Percentiles rank a stretch among this genome's conserved stretches.
phyloP scores from a whole-genome alignment of 2,113 vertebrate genomes.

The Prunella himalayana region DNA sequence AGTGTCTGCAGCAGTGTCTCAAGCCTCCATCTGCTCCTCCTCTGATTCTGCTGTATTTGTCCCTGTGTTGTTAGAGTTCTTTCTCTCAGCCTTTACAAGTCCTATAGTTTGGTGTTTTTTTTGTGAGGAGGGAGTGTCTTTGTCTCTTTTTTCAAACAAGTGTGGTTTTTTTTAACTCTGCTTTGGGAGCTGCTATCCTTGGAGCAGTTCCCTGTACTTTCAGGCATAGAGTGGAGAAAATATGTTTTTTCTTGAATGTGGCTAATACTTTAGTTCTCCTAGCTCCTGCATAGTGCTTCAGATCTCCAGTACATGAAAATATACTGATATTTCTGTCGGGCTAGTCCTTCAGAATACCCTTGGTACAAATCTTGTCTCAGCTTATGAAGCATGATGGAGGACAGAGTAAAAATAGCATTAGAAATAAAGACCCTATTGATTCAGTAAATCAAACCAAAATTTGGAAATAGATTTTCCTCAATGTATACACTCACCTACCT shows the following conservation, averaged over 20 bases:
- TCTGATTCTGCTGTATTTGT: not conserved
- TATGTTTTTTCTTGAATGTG: not conserved
- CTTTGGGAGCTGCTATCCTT: not conserved
- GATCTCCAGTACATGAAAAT: not conserved
- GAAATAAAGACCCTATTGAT: not conserved
- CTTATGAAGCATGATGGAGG: not conserved
- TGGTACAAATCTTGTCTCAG: not conserved
- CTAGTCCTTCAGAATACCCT: not conserved
- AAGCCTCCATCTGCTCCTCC: not conserved
- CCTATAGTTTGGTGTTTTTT: not conserved
- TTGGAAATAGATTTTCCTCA: not conserved
- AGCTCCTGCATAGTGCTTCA: not conserved
- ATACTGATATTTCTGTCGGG: not conserved
- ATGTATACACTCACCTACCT: accelerated
- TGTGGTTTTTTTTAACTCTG: not conserved
- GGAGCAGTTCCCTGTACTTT: not conserved
- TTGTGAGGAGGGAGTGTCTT: accelerated
- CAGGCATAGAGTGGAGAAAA: not conserved
- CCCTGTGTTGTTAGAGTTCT: not conserved
- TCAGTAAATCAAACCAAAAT: accelerated
- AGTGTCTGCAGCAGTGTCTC: not conserved
- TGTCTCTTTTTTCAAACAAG: not conserved
- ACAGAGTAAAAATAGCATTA: not conserved
- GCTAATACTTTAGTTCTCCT: not conserved
- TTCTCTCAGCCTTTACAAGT: not conserved